Conservation (phyloP, 53 echinoderm and acorn worm genomes). For the Patiria pectinifera region DNA sequence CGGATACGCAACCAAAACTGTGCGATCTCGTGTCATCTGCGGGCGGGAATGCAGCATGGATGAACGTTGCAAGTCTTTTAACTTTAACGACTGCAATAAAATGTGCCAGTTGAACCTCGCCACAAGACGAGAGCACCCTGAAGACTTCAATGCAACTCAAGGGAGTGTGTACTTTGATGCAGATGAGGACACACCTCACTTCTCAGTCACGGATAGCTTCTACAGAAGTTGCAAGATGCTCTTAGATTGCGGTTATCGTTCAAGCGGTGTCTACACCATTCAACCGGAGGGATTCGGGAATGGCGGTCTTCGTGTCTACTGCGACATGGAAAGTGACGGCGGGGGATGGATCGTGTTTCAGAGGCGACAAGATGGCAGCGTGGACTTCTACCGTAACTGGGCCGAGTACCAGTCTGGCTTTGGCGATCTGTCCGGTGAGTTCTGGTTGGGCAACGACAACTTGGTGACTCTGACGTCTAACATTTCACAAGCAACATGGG, state of each 20-base stretch:
- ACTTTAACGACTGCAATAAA: neutral
- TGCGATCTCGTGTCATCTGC: neutral
- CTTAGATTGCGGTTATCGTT: slow-evolving; percentile 6
- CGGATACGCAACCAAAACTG: neutral
- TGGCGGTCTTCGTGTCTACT: slow-evolving; percentile 10
- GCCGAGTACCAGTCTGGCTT: slow-evolving; percentile 27
- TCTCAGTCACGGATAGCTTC: neutral
- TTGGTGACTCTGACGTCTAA: slow-evolving; percentile 28
- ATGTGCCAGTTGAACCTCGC: slow-evolving; percentile 14
- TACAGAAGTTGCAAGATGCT: neutral
- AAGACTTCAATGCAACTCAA: slow-evolving; percentile 11
- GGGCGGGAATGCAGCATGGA: slow-evolving; percentile 34
- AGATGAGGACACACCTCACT: slow-evolving; percentile 17
- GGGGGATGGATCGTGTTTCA: slow-evolving; percentile 17
- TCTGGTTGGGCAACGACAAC: slow-evolving; percentile 34
- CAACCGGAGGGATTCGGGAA: neutral
- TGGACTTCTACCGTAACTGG: neutral
- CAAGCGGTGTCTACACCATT: slow-evolving; percentile 6
- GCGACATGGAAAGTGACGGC: slow-evolving; percentile 18
- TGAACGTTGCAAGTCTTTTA: neutral
- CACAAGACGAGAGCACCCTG: neutral
- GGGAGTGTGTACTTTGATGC: slow-evolving; percentile 29
- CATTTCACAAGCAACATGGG: slow-evolving; percentile 5
- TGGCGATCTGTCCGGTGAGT: slow-evolving; percentile 7
- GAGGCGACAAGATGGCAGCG: too few species aligned